These are phyloP conservation scores for Pantherophis alleghaniensis DNA, from an alignment of 2,797 vertebrate species.

Conservation along the genomic window DNA sequence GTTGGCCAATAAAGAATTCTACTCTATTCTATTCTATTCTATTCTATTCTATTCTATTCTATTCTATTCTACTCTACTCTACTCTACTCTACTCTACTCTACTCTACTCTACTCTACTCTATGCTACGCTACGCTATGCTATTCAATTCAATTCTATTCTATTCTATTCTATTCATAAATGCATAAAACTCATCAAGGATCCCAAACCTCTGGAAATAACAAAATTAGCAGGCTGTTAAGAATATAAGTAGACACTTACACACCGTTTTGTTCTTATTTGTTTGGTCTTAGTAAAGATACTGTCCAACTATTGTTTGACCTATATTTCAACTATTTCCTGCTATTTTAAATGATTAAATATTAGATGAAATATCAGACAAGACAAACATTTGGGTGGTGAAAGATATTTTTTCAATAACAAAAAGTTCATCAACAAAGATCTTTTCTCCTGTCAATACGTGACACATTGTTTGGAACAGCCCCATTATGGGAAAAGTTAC, in stretches of 20 bases:
- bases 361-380: not conserved
- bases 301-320: not conserved
- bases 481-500: not conserved
- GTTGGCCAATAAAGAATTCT: no score
- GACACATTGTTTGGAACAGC: not conserved
- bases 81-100: no score
- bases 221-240: not conserved
- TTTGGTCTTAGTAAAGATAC: not conserved
- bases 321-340: not conserved
- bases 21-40: no score
- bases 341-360: not conserved
- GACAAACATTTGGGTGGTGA: not conserved
- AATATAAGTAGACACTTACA: not conserved
- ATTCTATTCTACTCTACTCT: no score
- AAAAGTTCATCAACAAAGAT: not conserved
- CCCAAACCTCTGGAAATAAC: not conserved
- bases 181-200: not conserved
- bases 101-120: fast-evolving
- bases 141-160: no score
- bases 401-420: not conserved
- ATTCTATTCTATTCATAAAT: no score
- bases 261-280: not conserved
- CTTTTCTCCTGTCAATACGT: not conserved
- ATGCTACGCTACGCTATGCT: fast-evolving
- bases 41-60: no score